phyloP scores from a whole-genome alignment of 2,113 vertebrate species.

The Sander vitreus region DNA sequence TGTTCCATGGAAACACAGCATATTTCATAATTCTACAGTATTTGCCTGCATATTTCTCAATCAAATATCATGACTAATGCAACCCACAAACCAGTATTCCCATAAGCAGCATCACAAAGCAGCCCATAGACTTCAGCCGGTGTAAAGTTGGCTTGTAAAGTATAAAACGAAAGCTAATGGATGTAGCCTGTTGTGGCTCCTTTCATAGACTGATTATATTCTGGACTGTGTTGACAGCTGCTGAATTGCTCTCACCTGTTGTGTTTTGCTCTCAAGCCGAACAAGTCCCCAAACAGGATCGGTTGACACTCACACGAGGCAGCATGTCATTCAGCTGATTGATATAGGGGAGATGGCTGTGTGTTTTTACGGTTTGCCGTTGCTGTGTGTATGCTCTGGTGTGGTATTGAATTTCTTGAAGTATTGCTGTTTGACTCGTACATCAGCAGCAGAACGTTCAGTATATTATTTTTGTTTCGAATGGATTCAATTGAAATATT shows the following conservation, averaged over 20 bases:
- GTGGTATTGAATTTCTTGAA: conserved; percentile 61
- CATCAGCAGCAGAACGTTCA: conserved; percentile 37
- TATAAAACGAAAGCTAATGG: conserved; percentile 49
- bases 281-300: conserved; percentile 74
- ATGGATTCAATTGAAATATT: conserved; percentile 41
- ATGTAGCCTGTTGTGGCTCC: conserved; percentile 48
- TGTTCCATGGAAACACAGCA: background rate
- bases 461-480: conserved; percentile 52
- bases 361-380: conserved; percentile 59
- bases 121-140: conserved; percentile 14
- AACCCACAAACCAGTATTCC: conserved; percentile 41
- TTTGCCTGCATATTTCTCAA: conserved; percentile 58
- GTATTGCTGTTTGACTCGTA: conserved; percentile 45
- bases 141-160: conserved; percentile 25
- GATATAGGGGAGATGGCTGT: conserved; percentile 58
- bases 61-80: conserved; percentile 43
- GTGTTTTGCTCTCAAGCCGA: conserved; percentile 73
- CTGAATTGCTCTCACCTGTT: conserved; percentile 80
- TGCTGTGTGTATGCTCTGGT: conserved; percentile 24
- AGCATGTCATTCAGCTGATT: conserved; percentile 68
- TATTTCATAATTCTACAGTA: conserved; percentile 41
- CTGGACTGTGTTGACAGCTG: conserved; percentile 74
- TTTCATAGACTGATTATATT: conserved; percentile 76
- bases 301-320: conserved; percentile 72
- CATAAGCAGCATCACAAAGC: conserved; percentile 17